Percentiles rank a stretch among this genome's conserved stretches.
Evolutionary conservation across 2,797 vertebrate species (phyloP).

Genomic region (Delichon dasypus): DNA sequence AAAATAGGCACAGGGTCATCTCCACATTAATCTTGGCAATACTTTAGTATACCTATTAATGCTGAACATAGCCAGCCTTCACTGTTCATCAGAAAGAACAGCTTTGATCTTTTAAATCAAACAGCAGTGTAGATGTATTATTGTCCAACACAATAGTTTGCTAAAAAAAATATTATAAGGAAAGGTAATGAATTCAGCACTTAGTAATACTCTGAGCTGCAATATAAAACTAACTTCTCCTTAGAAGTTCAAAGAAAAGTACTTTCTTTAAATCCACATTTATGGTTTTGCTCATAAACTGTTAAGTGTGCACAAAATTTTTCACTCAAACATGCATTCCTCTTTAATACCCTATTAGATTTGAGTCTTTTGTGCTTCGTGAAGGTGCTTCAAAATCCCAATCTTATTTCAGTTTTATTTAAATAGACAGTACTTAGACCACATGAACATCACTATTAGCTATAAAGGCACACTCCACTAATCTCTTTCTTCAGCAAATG

Average conservation of each 20-base stretch:
- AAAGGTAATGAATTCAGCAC: constrained; percentile 55
- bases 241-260: neutral
- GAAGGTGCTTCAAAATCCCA: neutral
- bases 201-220: constrained; percentile 15
- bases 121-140: constrained; percentile 38
- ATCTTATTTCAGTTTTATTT: neutral
- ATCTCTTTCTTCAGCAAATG: neutral
- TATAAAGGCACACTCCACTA: neutral
- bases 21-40: constrained; percentile 66
- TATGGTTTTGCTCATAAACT: neutral
- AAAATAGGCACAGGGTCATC: constrained; percentile 71
- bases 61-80: constrained; percentile 49
- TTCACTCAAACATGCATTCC: neutral
- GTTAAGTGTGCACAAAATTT: neutral
- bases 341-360: neutral
- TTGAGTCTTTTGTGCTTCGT: neutral
- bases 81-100: constrained; percentile 66
- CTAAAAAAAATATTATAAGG: constrained; percentile 14
- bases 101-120: constrained; percentile 75
- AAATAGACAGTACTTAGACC: neutral
- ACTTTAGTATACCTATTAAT: constrained; percentile 56
- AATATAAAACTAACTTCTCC: constrained; percentile 34
- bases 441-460: neutral
- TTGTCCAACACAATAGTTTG: constrained; percentile 21
- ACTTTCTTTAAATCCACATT: neutral